These are phyloP conservation scores for Dicerorhinus sumatrensis DNA, from an alignment of 2,113 vertebrate genomes.

Conservation along the genomic window DNA sequence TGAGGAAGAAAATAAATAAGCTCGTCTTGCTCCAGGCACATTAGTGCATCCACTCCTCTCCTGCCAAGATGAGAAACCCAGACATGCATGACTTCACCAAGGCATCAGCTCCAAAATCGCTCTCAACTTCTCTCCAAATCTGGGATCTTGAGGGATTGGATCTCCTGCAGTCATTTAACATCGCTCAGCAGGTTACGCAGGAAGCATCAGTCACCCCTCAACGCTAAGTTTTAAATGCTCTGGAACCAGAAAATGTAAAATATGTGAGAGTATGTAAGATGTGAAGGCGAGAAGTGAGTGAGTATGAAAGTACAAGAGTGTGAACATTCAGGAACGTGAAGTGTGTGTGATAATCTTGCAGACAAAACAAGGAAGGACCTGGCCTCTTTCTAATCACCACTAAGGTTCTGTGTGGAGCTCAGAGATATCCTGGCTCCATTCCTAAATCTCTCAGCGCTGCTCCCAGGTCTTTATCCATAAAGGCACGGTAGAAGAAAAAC, in stretches of 20 bases:
- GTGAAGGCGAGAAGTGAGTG: background rate
- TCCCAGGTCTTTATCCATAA: background rate
- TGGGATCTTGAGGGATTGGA: background rate
- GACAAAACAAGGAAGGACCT: background rate
- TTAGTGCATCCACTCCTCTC: too few relatives aligned
- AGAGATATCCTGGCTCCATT: background rate
- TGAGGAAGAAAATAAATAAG: background rate
- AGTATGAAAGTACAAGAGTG: background rate
- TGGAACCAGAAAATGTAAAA: background rate
- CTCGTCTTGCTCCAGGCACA: too few relatives aligned
- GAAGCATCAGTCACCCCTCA: background rate
- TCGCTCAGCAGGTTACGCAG: background rate
- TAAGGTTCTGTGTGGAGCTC: rapidly evolving
- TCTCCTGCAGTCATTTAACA: background rate
- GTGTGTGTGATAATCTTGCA: background rate
- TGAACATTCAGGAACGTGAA: background rate
- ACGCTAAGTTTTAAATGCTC: background rate
- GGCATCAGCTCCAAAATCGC: background rate
- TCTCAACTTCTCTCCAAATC: background rate
- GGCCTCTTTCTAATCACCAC: background rate
- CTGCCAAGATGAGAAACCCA: background rate
- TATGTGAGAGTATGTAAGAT: background rate
- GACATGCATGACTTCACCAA: rapidly evolving
- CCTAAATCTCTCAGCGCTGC: background rate
- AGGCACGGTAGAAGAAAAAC: background rate